These are phyloP conservation scores for Macroglossus sobrinus DNA, from an alignment of 2,113 vertebrate species.

Conservation along the genomic window DNA sequence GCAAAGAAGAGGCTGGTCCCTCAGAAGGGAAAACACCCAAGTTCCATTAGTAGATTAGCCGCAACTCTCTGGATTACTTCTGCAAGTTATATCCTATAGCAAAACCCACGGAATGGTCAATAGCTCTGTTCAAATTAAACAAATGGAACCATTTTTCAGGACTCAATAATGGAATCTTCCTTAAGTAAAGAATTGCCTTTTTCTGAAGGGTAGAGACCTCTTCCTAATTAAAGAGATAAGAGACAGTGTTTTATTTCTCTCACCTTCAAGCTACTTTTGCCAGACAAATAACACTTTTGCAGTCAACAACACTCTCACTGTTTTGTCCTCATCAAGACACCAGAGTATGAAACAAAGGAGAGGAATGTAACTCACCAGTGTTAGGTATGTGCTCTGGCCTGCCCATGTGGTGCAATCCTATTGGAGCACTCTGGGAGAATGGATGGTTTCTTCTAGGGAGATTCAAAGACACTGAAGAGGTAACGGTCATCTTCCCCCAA, in stretches of 20 bases:
- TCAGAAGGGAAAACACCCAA: background rate
- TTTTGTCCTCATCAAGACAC: background rate
- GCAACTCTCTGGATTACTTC: background rate
- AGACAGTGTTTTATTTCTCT: background rate
- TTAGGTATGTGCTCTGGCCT: conserved; percentile 76
- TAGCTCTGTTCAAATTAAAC: background rate
- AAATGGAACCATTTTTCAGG: background rate
- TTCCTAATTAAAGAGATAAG: background rate
- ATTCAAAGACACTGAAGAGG: conserved; percentile 73
- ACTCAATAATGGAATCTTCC: background rate
- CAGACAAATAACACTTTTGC: background rate
- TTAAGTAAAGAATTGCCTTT: background rate
- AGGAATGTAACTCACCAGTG: conserved; percentile 77
- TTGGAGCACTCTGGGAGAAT: conserved; percentile 90
- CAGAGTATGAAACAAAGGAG: background rate
- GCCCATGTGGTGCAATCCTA: conserved; percentile 85
- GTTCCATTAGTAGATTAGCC: background rate
- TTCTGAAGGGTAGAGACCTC: background rate
- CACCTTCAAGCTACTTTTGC: background rate
- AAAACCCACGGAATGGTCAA: background rate
- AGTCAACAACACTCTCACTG: background rate
- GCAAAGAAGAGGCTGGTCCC: background rate
- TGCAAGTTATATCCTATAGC: background rate
- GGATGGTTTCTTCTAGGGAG: conserved; percentile 80
- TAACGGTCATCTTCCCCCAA: conserved; percentile 65